Evolutionary conservation across 1,140 invertebrate species (phyloP).

Genomic region (Cherax quadricarinatus): DNA sequence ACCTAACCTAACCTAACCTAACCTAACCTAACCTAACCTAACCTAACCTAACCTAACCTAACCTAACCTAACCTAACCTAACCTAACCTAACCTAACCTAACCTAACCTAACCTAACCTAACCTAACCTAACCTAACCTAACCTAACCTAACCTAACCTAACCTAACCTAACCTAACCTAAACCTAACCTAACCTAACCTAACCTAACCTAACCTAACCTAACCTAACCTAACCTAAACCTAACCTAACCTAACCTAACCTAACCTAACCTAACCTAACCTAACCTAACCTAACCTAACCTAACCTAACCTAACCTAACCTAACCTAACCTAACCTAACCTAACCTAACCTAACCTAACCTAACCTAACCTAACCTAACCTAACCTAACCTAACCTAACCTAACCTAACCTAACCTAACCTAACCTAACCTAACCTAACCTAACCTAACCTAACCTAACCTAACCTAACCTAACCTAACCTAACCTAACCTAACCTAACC

Average conservation of each 20-base stretch:
- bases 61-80: too few relatives aligned
- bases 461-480: background rate
- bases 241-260: background rate
- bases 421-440: slow-evolving; percentile 3
- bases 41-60: too few relatives aligned
- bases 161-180: too few relatives aligned
- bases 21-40: too few relatives aligned
- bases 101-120: too few relatives aligned
- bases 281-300: background rate
- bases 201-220: background rate
- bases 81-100: too few relatives aligned
- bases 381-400: background rate
- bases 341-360: background rate
- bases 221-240: background rate
- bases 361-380: background rate
- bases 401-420: background rate
- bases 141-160: too few relatives aligned
- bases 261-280: background rate
- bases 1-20: too few relatives aligned
- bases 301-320: too few relatives aligned
- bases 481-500: background rate
- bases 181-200: background rate
- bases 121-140: too few relatives aligned
- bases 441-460: background rate
- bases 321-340: background rate